A percentile compares a stretch with the other conserved stretches of the same genome.
Conservation (phyloP, 2,888 invertebrate species). For the Tenodera sinensis region DNA sequence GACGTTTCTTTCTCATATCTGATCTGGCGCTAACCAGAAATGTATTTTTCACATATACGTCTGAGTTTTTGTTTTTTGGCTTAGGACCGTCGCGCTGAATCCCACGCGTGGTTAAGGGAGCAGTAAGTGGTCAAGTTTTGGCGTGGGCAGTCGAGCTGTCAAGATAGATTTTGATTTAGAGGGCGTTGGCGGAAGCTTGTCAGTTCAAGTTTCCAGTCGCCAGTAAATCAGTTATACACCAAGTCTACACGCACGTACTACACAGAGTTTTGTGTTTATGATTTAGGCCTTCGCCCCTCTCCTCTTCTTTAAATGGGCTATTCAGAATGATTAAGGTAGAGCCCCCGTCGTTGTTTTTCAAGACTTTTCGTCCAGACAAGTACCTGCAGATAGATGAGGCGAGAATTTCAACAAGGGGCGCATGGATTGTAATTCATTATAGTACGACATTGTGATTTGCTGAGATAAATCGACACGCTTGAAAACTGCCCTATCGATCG, state of each 20-base stretch:
- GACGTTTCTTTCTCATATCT: not conserved
- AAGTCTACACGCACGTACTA: not conserved
- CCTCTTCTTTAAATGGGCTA: conserved; percentile 17
- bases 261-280: not conserved
- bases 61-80: not conserved
- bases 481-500: not conserved
- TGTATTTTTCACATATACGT: not conserved
- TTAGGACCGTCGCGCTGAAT: not conserved
- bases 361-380: not conserved
- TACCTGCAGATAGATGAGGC: not conserved
- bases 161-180: conserved; percentile 24
- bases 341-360: not conserved
- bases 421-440: not conserved
- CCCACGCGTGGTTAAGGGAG: not conserved
- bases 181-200: conserved; percentile 26
- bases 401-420: not conserved
- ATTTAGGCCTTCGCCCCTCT: not conserved
- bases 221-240: conserved; percentile 22
- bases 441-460: not conserved
- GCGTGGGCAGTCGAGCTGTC: conserved; percentile 21
- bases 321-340: not conserved
- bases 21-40: not conserved
- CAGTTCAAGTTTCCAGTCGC: conserved; percentile 16
- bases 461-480: not conserved
- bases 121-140: not conserved